Base-by-base conservation (phyloP, 2,797 vertebrate genomes). In the Ptychobarbus kaznakovi region DNA sequence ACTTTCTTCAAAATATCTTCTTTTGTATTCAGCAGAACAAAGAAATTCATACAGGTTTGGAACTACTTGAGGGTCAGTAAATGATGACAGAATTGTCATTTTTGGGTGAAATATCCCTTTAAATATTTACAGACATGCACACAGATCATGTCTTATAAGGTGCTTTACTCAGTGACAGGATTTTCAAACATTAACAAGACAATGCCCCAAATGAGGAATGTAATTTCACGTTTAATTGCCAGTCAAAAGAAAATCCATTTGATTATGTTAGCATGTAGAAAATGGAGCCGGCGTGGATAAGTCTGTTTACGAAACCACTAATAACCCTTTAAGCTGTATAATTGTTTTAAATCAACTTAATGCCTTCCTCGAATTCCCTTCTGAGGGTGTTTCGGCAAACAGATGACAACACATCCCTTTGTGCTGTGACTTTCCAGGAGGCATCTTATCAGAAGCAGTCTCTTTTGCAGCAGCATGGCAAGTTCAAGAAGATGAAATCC, bases 401-500 rank as follows among this genome's bases (percentile, higher is more conserved):
- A 49, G 84, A 70, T 51, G 51, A 86, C 53, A 86, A 86, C 80
- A 70, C 69, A 83, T 28, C 46, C 61, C 69, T 69, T 76, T 69
- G 28, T 80, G 89, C 35, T 90, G 90, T 91, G 90, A 92, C 89
- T 90, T 93, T 89, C 63, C 75, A 84, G 83, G 90, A 90, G 53
- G 74, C 87, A 85, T 92, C 90, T 90, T 92, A 91, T 91, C 73
- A 65, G 74, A 87, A 87, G 91, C 91, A 91, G 92, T 91, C 90
- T 93, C 69, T 65, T 90, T 90, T 78, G 87, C 88, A 68, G 88
- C 87, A 82, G 87, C 88, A 88, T 91, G 90, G 89, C 89, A 87
- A 89, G 90, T 93, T 92, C 90, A 91, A 85, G 89, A 86, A 88
- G 90, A 94, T 91, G 90, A 95, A 94, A 94, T 93, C 91, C 92